phyloP scores from a whole-genome alignment of 2,888 invertebrate genomes.

The Vannuccia rotundouncinata region DNA sequence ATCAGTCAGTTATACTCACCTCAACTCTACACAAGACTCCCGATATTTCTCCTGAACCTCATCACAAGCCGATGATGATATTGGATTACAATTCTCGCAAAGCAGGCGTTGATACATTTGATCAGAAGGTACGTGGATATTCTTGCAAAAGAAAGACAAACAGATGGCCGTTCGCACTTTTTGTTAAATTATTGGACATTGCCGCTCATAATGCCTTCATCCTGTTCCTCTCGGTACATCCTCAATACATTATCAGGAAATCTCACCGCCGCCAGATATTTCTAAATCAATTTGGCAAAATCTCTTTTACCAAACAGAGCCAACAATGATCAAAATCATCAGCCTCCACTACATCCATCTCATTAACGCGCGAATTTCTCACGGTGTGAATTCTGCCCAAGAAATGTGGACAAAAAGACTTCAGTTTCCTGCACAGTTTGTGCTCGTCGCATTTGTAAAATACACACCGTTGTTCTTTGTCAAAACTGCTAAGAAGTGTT shows the following conservation, averaged over 20 bases:
- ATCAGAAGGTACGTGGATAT: constrained; percentile 2
- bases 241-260: constrained; percentile 1
- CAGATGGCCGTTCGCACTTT: constrained; percentile 17
- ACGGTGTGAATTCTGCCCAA: background rate
- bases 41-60: constrained; percentile 17
- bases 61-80: constrained; percentile 8
- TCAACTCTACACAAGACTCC: constrained; percentile 1
- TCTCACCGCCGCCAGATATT: background rate
- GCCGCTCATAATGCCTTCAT: constrained; percentile 13
- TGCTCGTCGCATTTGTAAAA: constrained; percentile 2
- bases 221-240: constrained; percentile 13
- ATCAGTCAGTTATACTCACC: constrained; percentile 3
- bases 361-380: background rate
- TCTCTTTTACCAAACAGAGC: constrained; percentile 24
- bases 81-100: constrained; percentile 17
- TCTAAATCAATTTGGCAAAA: constrained; percentile 11
- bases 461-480: background rate
- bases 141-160: constrained; percentile 31
- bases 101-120: constrained; percentile 14
- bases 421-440: constrained; percentile 15
- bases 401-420: background rate
- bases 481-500: background rate
- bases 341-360: constrained; percentile 9
- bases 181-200: constrained; percentile 11
- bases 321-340: background rate